Evolutionary conservation across 2,888 invertebrate genomes (phyloP).

Genomic region (Orthonevra nobilis): DNA sequence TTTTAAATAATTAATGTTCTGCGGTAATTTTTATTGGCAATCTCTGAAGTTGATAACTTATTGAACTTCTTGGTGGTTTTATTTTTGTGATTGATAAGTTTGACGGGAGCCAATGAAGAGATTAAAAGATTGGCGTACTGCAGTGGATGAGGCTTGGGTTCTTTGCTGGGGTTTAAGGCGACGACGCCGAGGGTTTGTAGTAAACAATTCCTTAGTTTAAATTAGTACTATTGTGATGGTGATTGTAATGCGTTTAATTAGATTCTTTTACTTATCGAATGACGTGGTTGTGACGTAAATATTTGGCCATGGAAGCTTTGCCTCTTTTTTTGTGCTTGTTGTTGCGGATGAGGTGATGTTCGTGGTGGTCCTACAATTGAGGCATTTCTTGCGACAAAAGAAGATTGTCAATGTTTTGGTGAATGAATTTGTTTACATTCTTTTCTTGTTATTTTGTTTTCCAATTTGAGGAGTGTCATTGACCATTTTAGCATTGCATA

Average conservation of each 20-base stretch:
- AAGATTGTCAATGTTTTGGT: conserved; percentile 17
- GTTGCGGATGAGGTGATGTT: conserved; percentile 23
- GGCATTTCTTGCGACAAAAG: neutral
- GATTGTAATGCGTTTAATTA: conserved; percentile 9
- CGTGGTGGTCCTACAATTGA: conserved; percentile 6
- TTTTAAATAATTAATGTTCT: conserved; percentile 5
- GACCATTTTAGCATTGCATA: no score
- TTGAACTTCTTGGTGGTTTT: conserved; percentile 45
- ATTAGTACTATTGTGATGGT: conserved; percentile 8
- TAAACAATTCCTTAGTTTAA: conserved; percentile 2
- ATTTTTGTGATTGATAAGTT: conserved; percentile 32
- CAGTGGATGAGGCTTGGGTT: neutral
- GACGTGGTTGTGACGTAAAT: conserved; percentile 21
- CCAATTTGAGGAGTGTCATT: no score
- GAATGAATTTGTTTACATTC: neutral
- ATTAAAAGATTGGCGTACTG: conserved; percentile 11
- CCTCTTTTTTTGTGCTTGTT: no score
- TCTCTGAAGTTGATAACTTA: conserved; percentile 40
- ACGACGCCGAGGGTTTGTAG: neutral
- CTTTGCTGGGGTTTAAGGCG: conserved; percentile 33
- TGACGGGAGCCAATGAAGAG: neutral
- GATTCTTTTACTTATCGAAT: neutral
- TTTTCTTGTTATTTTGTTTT: no score
- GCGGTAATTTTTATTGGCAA: conserved; percentile 32
- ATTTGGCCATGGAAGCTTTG: no score